Base-by-base conservation (phyloP, 2,888 invertebrate species). In the Polylopha cassiicola region DNA sequence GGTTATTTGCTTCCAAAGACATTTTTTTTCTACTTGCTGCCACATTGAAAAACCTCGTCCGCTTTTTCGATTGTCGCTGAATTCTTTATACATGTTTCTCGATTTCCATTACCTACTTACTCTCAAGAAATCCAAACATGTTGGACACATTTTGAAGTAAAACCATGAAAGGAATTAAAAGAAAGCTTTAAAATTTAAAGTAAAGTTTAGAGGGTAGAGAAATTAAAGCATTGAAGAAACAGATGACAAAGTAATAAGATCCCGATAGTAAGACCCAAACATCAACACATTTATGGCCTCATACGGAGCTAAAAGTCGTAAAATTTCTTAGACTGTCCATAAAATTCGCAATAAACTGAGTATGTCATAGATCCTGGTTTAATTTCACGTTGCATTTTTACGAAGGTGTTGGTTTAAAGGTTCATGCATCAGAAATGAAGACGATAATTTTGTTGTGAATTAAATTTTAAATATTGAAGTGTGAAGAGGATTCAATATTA, bases 341-440 rank as follows among this genome's bases (percentile, higher is more conserved):
- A 73, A 73, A 71, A 61, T 52, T 45, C 20, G 46, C 42, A 43
- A 60, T 73, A 69, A 72, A 69, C 55, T 50, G 53, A 51, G 52
- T 57, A 61, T 65, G 59, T 59, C 56, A 51, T 57, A 60, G 58
- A 64, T 49, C 55, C 57, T 61, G 55, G 54, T 55, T 58, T 49
- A 46, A 46, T 43, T 52, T 53, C 46, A 37, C 42, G 51, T 47
- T 61, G 58, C 58, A 58, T 45, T 57, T 59, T 61, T 62, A 62
- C 51, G 54, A 51, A 29, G 37, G 27, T 38, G 44, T 44, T 43
- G 36, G 41, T 46, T 38, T 44, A 34, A 41, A 39, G 27, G 48
- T 51, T 53, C 46, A 51, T 50, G 32, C 18, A 14, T 9, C 17
- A 10, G 11, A 16, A 6, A 11, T 5, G 6, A 5, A 8, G 8